phyloP scores from a whole-genome alignment of 92 coral and sea anemone species.

The Nematostella vectensis region DNA sequence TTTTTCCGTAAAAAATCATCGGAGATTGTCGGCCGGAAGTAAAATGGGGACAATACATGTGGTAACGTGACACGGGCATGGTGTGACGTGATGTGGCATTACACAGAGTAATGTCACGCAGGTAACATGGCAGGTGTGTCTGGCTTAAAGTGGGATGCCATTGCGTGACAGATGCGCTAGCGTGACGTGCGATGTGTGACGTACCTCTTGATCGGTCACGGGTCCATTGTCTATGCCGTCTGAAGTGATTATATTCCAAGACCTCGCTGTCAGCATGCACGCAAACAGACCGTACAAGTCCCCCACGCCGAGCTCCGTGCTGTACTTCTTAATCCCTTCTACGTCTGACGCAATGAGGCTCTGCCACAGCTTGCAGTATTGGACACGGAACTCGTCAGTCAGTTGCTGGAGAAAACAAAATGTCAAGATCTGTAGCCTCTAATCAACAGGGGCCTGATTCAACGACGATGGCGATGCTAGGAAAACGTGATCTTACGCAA shows the following conservation, averaged over 20 bases:
- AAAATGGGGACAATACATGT: no score
- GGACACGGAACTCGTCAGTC: conserved; percentile 83
- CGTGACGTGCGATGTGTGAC: no score
- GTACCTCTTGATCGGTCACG: conserved; percentile 77
- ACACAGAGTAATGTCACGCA: no score
- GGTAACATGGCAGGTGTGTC: no score
- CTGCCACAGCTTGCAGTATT: conserved; percentile 96
- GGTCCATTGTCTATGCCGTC: conserved; percentile 78
- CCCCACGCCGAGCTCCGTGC: conserved; percentile 77
- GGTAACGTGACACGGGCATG: no score
- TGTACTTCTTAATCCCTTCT: conserved; percentile 79
- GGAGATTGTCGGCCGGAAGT: no score
- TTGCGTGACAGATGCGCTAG: no score
- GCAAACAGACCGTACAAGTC: conserved; percentile 84
- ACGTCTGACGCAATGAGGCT: conserved; percentile 73
- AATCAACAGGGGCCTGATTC: neutral
- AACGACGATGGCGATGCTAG: neutral
- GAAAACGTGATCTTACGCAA: neutral
- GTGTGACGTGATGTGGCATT: no score
- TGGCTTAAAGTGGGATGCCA: no score
- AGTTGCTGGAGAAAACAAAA: conserved; percentile 42
- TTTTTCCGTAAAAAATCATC: no score
- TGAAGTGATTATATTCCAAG: conserved; percentile 84
- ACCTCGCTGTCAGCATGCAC: conserved; percentile 88
- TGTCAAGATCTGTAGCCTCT: no score